phyloP scores from a whole-genome alignment of 2,113 vertebrate species.

The Lophotis ruficrista region DNA sequence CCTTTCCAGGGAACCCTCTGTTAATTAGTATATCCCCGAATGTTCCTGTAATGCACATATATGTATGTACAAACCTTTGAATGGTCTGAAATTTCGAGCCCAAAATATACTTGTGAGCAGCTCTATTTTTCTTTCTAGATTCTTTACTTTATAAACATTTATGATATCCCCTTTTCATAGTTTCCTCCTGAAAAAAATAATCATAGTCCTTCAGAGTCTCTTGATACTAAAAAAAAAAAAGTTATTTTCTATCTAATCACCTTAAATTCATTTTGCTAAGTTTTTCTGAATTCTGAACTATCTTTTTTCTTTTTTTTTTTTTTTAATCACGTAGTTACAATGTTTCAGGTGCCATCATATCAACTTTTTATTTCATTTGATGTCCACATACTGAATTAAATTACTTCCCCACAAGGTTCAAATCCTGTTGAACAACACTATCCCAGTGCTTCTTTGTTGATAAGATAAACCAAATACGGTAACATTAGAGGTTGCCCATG shows the following conservation, averaged over 20 bases:
- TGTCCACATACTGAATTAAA: not conserved
- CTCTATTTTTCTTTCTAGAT: not conserved
- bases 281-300: not conserved
- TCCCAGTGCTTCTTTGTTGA: not conserved
- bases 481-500: not conserved
- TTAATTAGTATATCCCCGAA: not conserved
- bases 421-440: not conserved
- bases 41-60: not conserved
- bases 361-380: accelerated
- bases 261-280: not conserved
- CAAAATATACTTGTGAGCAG: not conserved
- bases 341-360: not conserved
- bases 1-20: not conserved
- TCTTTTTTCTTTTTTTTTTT: not conserved
- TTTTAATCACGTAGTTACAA: not conserved
- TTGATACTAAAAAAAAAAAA: not conserved
- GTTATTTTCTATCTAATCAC: not conserved
- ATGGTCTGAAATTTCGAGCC: not conserved
- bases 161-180: not conserved
- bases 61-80: not conserved
- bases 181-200: not conserved
- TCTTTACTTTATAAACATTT: not conserved
- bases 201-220: not conserved
- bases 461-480: not conserved
- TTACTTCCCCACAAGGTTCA: not conserved